A percentile compares a stretch with the other conserved stretches of the same genome.
phyloP scores from a whole-genome alignment of 2,113 vertebrate genomes.

The Macrotus californicus region DNA sequence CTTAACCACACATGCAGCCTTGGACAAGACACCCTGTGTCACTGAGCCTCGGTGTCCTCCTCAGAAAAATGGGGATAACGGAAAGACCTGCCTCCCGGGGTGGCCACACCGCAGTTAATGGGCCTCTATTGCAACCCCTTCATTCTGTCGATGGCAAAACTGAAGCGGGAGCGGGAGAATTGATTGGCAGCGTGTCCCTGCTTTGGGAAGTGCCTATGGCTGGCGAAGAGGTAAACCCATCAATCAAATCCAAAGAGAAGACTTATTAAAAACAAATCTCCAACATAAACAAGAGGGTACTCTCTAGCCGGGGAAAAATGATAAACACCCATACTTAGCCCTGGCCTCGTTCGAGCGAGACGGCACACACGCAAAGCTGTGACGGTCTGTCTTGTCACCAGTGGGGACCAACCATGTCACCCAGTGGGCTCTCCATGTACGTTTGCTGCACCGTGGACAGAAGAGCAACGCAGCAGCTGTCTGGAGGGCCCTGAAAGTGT shows the following conservation, averaged over 20 bases:
- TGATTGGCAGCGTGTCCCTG: not conserved
- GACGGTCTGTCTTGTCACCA: not conserved
- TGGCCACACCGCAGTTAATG: accelerated
- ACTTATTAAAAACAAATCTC: not conserved
- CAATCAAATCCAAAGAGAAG: not conserved
- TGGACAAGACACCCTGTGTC: not conserved
- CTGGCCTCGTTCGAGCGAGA: not conserved
- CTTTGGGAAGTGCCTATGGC: not conserved
- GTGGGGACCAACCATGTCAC: not conserved
- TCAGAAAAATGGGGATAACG: not conserved
- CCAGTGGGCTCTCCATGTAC: accelerated
- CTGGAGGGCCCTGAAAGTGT: not conserved
- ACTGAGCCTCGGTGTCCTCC: not conserved
- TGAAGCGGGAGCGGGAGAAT: accelerated
- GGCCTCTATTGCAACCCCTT: not conserved
- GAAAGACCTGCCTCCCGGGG: not conserved
- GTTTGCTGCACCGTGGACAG: not conserved
- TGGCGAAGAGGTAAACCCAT: not conserved
- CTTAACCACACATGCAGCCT: accelerated
- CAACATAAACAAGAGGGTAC: not conserved
- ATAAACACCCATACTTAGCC: not conserved
- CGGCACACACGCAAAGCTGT: accelerated
- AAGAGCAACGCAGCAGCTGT: not conserved
- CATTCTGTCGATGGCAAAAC: not conserved
- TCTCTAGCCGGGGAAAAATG: not conserved